phyloP scores from a whole-genome alignment of 2,888 invertebrate genomes.

The Dynastes grantii region DNA sequence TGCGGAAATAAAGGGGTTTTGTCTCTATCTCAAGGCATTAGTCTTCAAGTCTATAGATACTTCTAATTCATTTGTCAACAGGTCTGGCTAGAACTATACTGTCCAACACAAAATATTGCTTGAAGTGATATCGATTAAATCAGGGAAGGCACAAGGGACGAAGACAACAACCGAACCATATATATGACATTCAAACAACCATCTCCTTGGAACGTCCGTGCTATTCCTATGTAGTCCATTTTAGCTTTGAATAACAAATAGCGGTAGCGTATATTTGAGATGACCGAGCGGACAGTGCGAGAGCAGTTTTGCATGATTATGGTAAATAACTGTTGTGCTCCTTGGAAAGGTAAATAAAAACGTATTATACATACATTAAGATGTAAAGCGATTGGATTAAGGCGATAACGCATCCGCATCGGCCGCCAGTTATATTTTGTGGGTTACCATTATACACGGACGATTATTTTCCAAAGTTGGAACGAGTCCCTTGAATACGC shows the following conservation, averaged over 20 bases:
- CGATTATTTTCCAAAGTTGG: slow-evolving; percentile 10
- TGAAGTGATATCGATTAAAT: slow-evolving; percentile 68
- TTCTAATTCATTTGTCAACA: not conserved
- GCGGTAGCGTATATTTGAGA: not conserved
- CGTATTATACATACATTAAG: slow-evolving; percentile 35
- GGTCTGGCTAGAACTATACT: slow-evolving; percentile 60
- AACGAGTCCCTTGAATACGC: not conserved
- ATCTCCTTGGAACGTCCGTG: slow-evolving; percentile 8
- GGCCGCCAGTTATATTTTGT: slow-evolving; percentile 6
- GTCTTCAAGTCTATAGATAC: no score
- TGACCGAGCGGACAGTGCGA: not conserved
- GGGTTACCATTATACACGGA: not conserved
- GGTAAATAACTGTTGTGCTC: slow-evolving; percentile 47
- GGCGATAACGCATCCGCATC: slow-evolving; percentile 21
- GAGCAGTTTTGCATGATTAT: slow-evolving; percentile 43
- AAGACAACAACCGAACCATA: slow-evolving; percentile 41
- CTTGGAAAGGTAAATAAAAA: slow-evolving; percentile 37
- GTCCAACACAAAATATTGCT: slow-evolving; percentile 67
- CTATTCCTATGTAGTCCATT: slow-evolving; percentile 1
- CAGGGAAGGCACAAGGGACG: slow-evolving; percentile 57
- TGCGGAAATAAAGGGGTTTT: no score
- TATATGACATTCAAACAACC: slow-evolving; percentile 13
- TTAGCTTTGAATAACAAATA: slow-evolving; percentile 9
- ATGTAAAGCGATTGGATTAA: slow-evolving; percentile 38
- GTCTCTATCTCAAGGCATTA: no score